Percentiles rank a stretch among this genome's conserved stretches.
Conservation (phyloP, 2,888 invertebrate genomes). For the Chrysotoxum bicinctum region DNA sequence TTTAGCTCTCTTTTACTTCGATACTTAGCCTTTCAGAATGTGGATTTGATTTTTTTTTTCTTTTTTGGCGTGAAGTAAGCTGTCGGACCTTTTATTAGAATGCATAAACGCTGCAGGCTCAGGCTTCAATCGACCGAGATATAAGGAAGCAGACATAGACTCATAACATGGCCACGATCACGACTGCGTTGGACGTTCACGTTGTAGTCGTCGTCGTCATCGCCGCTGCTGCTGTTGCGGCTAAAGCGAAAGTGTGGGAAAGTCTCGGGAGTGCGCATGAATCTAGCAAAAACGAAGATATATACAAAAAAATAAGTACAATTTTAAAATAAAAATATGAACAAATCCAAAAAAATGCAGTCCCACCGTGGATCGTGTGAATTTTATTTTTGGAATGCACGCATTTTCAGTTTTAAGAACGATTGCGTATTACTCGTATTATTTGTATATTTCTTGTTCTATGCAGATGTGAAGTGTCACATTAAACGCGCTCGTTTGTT, state of each 20-base stretch:
- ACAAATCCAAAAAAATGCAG: constrained; percentile 18
- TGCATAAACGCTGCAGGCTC: constrained; percentile 26
- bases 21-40: neutral
- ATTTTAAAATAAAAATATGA: constrained; percentile 8
- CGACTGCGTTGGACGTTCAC: constrained; percentile 4
- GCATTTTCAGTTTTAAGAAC: constrained; percentile 26
- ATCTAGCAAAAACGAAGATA: constrained; percentile 32
- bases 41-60: constrained; percentile 18
- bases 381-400: constrained; percentile 63
- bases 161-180: constrained; percentile 31
- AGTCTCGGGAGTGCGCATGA: constrained; percentile 60
- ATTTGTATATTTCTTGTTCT: constrained; percentile 3
- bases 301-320: neutral
- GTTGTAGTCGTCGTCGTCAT: neutral
- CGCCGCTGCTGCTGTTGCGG: neutral
- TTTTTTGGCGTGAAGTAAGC: constrained; percentile 17
- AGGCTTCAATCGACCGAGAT: constrained; percentile 44
- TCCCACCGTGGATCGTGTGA: constrained; percentile 53
- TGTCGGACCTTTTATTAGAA: constrained; percentile 53
- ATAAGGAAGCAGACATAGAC: constrained; percentile 68
- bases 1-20: constrained; percentile 24
- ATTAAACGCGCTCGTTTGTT: neutral
- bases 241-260: constrained; percentile 71
- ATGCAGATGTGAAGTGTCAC: constrained; percentile 8
- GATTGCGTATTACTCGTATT: constrained; percentile 21